These are phyloP conservation scores for Myotis lucifugus DNA, from an alignment of 2,113 vertebrate genomes.

Conservation along the genomic window DNA sequence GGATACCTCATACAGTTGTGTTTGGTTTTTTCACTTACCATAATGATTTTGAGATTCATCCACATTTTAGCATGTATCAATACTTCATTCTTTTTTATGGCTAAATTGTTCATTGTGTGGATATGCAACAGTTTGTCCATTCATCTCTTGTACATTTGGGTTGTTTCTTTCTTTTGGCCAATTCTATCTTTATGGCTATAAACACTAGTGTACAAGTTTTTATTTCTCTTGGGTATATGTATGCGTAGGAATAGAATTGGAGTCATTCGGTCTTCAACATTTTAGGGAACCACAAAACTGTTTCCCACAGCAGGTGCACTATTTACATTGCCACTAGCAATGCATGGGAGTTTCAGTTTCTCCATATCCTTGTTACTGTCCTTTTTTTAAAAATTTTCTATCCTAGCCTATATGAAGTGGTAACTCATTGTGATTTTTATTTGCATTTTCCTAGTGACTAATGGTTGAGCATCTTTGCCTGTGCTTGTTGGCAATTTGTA, in stretches of 20 bases:
- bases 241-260: background rate
- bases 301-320: background rate
- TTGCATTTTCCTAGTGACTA: background rate
- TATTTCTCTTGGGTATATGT: background rate
- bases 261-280: background rate
- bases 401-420: background rate
- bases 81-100: conserved; percentile 11
- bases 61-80: background rate
- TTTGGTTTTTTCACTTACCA: background rate
- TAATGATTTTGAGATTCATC: background rate
- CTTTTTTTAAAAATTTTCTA: background rate
- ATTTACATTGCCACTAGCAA: background rate
- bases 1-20: background rate
- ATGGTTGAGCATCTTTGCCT: background rate
- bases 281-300: background rate
- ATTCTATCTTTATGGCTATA: background rate
- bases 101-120: background rate
- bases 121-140: background rate
- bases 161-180: background rate
- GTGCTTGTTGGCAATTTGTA: background rate
- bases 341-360: background rate
- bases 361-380: background rate
- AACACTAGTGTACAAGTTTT: background rate
- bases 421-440: background rate
- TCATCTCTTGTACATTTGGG: background rate